Conservation (phyloP, 1,140 invertebrate genomes). For the Luehdorfia chinensis region DNA sequence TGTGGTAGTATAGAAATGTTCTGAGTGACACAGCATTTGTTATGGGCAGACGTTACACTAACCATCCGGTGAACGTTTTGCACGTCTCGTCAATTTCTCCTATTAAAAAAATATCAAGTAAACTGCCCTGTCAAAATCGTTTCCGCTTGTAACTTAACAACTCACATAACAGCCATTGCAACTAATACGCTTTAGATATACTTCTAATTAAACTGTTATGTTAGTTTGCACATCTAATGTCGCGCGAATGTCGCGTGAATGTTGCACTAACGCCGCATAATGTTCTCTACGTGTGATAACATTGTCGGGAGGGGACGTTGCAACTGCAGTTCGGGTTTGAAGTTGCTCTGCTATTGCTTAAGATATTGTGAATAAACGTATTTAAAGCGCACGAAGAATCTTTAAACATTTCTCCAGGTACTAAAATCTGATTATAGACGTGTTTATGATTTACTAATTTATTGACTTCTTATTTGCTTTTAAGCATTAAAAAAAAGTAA, state of each 20-base stretch:
- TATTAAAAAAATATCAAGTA: too few species aligned
- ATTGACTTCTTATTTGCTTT: too few species aligned
- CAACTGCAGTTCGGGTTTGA: not conserved
- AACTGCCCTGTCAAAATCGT: too few species aligned
- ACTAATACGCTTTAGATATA: constrained; percentile 68
- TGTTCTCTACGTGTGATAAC: constrained; percentile 45
- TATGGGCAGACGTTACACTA: too few species aligned
- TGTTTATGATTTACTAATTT: too few species aligned
- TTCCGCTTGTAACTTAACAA: constrained; percentile 21
- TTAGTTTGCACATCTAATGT: constrained; percentile 59
- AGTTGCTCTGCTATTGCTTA: constrained; percentile 3
- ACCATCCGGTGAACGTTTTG: too few species aligned
- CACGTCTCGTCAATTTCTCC: too few species aligned
- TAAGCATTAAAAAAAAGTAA: too few species aligned
- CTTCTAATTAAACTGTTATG: constrained; percentile 72
- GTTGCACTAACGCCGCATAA: constrained; percentile 35
- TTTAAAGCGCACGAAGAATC: not conserved
- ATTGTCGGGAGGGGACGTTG: not conserved
- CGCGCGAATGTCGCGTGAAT: constrained; percentile 47
- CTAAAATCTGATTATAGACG: too few species aligned
- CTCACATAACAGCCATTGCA: constrained; percentile 33
- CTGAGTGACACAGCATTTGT: too few species aligned
- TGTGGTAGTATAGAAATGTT: too few species aligned
- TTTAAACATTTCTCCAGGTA: too few species aligned
- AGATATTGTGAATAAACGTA: not conserved